Conservation (phyloP, 2,888 invertebrate species). For the Lucinisca nassula region DNA sequence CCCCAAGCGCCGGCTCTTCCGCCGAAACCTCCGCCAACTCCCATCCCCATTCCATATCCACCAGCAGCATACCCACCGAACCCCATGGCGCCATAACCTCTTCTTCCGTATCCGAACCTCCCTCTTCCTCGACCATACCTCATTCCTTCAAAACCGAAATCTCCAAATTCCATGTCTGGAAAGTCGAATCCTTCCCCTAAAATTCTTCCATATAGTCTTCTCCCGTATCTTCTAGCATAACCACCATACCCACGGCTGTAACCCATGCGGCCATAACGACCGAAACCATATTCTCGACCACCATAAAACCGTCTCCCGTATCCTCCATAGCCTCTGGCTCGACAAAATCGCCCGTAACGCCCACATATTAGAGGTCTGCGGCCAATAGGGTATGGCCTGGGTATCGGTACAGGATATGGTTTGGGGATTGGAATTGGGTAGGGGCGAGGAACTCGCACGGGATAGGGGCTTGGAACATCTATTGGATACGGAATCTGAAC, state of each 20-base stretch:
- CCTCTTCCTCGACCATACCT: background rate
- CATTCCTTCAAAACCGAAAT: background rate
- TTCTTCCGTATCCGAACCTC: background rate
- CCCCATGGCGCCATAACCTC: background rate
- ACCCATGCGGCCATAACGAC: background rate
- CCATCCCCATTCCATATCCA: background rate
- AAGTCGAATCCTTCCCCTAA: background rate
- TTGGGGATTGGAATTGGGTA: slow-evolving; percentile 42
- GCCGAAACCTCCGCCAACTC: background rate
- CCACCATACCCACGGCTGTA: background rate
- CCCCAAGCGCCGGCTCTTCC: background rate
- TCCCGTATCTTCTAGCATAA: background rate
- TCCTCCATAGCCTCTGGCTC: background rate
- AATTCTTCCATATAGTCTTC: background rate
- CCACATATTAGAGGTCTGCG: background rate
- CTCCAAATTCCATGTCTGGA: background rate
- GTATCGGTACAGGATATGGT: slow-evolving; percentile 59
- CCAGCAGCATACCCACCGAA: background rate
- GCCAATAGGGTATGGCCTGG: background rate
- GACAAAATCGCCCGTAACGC: too few species aligned
- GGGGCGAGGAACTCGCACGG: slow-evolving; percentile 48
- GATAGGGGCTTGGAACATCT: slow-evolving; percentile 29
- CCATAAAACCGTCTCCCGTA: background rate
- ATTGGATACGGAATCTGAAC: slow-evolving; percentile 57
- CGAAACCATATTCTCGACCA: background rate